Evolutionary conservation across 2,113 vertebrate species (phyloP).

Genomic region (Campylorhamphus procurvoides): DNA sequence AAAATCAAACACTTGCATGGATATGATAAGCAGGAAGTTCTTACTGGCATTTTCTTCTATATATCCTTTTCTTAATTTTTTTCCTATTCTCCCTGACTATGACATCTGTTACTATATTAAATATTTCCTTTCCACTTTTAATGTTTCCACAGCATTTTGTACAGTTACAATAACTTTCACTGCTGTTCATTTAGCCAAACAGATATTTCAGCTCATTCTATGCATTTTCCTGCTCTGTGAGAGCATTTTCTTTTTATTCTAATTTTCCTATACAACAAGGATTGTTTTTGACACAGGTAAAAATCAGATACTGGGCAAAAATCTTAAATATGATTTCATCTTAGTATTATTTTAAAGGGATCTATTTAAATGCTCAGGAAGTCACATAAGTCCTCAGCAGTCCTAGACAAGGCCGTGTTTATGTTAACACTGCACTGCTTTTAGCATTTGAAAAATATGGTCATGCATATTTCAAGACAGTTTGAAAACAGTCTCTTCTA

Average conservation of each 20-base stretch:
- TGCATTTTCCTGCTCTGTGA: neutral
- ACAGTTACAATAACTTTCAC: neutral
- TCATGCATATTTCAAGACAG: neutral
- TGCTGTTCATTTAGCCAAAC: neutral
- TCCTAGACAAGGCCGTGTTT: conserved; percentile 37
- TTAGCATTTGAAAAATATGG: neutral
- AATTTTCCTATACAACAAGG: neutral
- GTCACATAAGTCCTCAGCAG: conserved; percentile 11
- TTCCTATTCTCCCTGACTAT: neutral
- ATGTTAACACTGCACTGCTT: neutral
- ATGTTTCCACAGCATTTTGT: neutral
- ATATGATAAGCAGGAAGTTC: neutral
- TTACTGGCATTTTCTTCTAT: neutral
- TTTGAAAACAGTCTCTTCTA: neutral
- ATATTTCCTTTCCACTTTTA: neutral
- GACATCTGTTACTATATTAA: neutral
- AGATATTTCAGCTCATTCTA: neutral
- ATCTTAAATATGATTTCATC: neutral
- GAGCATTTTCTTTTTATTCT: neutral
- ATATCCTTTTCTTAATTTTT: neutral
- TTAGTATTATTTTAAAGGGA: neutral
- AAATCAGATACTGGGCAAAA: neutral
- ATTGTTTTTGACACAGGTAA: neutral
- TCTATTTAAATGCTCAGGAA: conserved; percentile 21
- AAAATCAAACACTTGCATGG: neutral